Base-by-base conservation (phyloP, 2,113 vertebrate genomes). In the Mixornis gularis region DNA sequence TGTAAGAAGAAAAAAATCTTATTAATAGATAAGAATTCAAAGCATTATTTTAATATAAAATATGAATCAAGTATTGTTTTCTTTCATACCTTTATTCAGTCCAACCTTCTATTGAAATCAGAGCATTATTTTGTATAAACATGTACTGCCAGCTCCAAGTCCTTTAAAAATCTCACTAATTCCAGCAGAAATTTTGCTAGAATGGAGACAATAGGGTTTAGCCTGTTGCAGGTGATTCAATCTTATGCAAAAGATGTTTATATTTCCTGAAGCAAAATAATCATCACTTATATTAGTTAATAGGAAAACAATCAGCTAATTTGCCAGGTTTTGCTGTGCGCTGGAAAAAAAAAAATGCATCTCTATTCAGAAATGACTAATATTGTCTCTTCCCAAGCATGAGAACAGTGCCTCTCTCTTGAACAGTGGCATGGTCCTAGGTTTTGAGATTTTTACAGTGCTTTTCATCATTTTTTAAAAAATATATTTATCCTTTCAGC, bases 181-280 rank as follows among this genome's bases (percentile, higher is more conserved):
- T 79, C 29, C 56, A 71, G 43, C 21, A 80, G 34, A 60, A 74
- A 22, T 81, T 92, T 76, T 80, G 16, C 44, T 77, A 71, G 29
- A 88, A 63, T 41, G 7, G 43, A 90, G 53, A 81, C 53, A 92
- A 74, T 30, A 59, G 34, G 5, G 5, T 64, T 76, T 46, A 89
- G 25, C 9, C 26, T 68, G 27, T 71, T 79, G 52, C 73, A 87
- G 63, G 69, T 74, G 20, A 83, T 74, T 93, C 34, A 78, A 4
- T 72, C 26, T 83, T 59, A 59, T 83, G 72, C 48, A 92, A 90
- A 82, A 70, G 7, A 58, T 92, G 77, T 94, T 94, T 87, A 30
- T 82, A 66, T 85, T 92, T 93, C 81, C 76, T 21, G 5, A 89
- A 93, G 24, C 29, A 89, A 93, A 95, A 94, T 91, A 59, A 38